Base-by-base conservation (phyloP, 2,797 vertebrate species). In the Aulostomus chinensis region DNA sequence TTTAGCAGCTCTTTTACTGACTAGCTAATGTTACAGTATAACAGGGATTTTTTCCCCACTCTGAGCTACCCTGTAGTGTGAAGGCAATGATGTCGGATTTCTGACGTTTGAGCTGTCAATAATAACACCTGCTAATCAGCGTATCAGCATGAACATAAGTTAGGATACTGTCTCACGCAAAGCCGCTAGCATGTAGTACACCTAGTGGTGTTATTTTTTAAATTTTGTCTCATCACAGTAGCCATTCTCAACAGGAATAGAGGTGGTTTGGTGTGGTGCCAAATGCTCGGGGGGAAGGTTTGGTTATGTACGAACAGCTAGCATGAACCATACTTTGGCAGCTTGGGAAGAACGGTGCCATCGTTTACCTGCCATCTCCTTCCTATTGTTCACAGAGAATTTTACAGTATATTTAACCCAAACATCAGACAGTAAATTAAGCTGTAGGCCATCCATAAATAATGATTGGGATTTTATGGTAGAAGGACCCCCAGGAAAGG, bases 401-500 rank as follows among this genome's bases (percentile, higher is more conserved):
- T 73, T 74, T 39, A 68, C 30, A 47, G 57, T 52, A 34, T 43
- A 68, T 79, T 78, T 53, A 64, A 58, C 37, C 15, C 46, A 75
- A 70, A 71, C 59, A 50, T 43, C 53, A 57, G 54, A 41, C 56
- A 22, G 50, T 45, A 51, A 66, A 61, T 26, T 46, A 9, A 65
- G 56, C 82, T 63, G 54, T 26, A 71, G 76, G 80, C 50, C 45
- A 31, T 58, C 68, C 49, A 78, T 86, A 83, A 80, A 80, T 69
- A 52, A 73, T 50, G 39, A 64, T 43, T 20, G 59, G 37, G 54
- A 59, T 65, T 80, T 76, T 85, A 85, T 78, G 73, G 64, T 76
- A 26, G 50, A 57, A 52, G 59, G 40, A 51, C 54, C 17, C 48
- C 53, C 59, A 64, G 69, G 59, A 78, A 59, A 78, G 68, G 46